phyloP scores from a whole-genome alignment of 2,113 vertebrate genomes.

The Bolborhynchus lineola region DNA sequence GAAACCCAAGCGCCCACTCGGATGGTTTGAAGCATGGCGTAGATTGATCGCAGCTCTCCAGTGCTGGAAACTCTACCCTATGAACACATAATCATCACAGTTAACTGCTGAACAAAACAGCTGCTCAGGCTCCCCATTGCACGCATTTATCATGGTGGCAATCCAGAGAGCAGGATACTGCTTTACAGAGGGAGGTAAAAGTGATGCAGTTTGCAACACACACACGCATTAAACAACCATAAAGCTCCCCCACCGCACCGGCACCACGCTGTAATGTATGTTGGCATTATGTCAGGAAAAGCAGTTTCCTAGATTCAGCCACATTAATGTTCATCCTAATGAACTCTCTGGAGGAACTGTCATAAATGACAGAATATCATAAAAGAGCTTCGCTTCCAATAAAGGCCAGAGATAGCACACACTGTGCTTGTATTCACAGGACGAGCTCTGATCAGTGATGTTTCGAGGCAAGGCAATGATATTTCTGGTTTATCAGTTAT shows the following conservation, averaged over 20 bases:
- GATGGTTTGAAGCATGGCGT: background rate
- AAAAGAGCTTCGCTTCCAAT: background rate
- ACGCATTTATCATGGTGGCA: conserved; percentile 11
- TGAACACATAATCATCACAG: background rate
- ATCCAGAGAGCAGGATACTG: background rate
- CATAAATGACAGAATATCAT: conserved; percentile 45
- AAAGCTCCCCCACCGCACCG: background rate
- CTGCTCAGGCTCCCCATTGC: conserved; percentile 12
- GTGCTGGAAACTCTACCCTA: background rate
- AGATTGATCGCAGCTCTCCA: conserved; percentile 9
- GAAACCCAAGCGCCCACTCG: background rate
- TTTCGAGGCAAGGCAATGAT: background rate
- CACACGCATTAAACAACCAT: background rate
- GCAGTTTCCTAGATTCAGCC: conserved; percentile 35
- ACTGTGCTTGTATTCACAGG: conserved; percentile 5
- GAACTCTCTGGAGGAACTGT: conserved; percentile 61
- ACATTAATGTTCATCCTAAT: conserved; percentile 61
- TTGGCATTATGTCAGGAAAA: conserved; percentile 29
- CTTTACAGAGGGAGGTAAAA: conserved; percentile 9
- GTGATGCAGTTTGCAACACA: conserved; percentile 30
- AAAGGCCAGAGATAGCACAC: conserved; percentile 17
- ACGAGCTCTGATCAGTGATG: background rate
- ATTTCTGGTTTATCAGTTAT: conserved; percentile 51
- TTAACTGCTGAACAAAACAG: conserved; percentile 30
- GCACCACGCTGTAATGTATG: background rate